Base-by-base conservation (phyloP, 2,797 vertebrate genomes). In the Bradypodion pumilum region DNA sequence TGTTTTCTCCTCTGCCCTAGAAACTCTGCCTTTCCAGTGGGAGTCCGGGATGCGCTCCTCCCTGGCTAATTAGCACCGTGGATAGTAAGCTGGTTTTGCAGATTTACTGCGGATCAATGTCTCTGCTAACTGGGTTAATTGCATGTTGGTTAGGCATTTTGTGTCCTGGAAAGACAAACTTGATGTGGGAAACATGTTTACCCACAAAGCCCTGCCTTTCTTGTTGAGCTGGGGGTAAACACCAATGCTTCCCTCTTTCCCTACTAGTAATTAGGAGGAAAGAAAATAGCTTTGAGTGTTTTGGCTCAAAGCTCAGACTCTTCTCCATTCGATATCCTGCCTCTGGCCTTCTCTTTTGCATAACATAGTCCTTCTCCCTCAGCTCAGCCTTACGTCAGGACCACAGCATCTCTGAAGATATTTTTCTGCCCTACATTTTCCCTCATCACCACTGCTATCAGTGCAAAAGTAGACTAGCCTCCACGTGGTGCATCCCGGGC, bases 121-220 rank as follows among this genome's bases (percentile, higher is more conserved):
- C 93, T 91, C 86, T 75, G 62, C 87, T 91, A 91, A 90, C 87
- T 90, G 89, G 87, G 89, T 88, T 94, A 92, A 93, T 92, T 92
- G 91, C 85, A 89, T 88, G 70, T 72, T 76, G 77, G 73, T 90
- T 88, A 87, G 91, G 82, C 89, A 90, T 81, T 92, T 89, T 84
- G 86, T 82, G 42, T 87, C 83, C 88, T 80, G 52, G 4, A 29
- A 77, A 90, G 88, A 46, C 49, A 81, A 78, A 75, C 73, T 46
- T 86, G 85, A 79, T 77, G 82, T 35, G 37, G n/a, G 84, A 79
- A 70, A 86, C 25, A 1, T 70, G 84, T 32, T 74, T 84, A 65
- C 80, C 83, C 83, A 81, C 80, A 59, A 85, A 73, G 56, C 1
- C 2, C 44, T 0, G 0, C 66, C 40, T 49, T 10, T n/a, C 49